These are phyloP conservation scores for Mustelus asterias DNA, from an alignment of 2,113 vertebrate genomes.

Conservation along the genomic window DNA sequence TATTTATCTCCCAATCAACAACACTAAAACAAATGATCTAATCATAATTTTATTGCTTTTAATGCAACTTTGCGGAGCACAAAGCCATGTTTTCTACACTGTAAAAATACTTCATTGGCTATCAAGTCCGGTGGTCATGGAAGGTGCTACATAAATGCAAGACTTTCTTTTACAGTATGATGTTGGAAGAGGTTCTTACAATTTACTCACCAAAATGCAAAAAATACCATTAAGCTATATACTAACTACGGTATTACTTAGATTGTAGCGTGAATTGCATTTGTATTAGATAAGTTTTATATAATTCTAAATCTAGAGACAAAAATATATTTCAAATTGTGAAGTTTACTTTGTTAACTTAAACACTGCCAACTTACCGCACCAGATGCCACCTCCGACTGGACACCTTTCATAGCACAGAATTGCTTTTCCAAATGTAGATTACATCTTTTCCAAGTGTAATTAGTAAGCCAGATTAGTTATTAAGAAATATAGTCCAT, in stretches of 20 bases:
- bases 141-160: no score
- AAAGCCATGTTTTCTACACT: no score
- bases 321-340: background rate
- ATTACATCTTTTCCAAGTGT: background rate
- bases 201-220: background rate
- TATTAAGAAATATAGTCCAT: slow-evolving; percentile 18
- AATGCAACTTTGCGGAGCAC: no score
- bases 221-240: background rate
- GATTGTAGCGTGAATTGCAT: background rate
- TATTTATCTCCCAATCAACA: no score
- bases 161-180: background rate
- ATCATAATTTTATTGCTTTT: no score
- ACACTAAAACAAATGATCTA: no score
- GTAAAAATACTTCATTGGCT: no score
- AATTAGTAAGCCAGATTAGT: slow-evolving; percentile 24
- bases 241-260: background rate
- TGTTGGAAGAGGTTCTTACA: background rate
- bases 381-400: background rate
- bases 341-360: background rate
- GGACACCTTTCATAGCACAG: background rate
- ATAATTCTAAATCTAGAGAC: background rate
- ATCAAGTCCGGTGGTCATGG: no score
- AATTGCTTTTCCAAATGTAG: background rate
- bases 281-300: background rate
- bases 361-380: background rate